These are phyloP conservation scores for Salvelinus fontinalis DNA, from an alignment of 2,113 vertebrate genomes.

Conservation along the genomic window DNA sequence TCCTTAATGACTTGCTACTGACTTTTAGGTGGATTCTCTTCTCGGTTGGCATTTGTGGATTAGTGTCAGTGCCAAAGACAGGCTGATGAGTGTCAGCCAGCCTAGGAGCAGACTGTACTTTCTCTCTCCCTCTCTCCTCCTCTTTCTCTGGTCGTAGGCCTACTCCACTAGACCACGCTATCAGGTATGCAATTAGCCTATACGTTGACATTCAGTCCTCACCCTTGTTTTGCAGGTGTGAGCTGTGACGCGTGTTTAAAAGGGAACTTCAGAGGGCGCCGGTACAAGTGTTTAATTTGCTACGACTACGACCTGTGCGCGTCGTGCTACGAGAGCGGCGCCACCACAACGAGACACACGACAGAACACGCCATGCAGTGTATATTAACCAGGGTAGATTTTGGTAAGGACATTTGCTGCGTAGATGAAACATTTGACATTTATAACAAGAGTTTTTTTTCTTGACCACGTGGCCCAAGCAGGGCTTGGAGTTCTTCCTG, in stretches of 20 bases:
- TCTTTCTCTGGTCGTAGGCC: no score
- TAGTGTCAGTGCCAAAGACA: constrained; percentile 52
- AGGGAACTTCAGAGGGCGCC: constrained; percentile 96
- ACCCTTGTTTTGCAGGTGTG: constrained; percentile 83
- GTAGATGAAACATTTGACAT: no score
- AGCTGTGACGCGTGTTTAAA: constrained; percentile 99
- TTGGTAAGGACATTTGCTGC: constrained; percentile 79
- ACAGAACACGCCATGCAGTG: constrained; percentile 99
- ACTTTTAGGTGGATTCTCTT: constrained; percentile 34
- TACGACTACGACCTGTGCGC: constrained; percentile 99
- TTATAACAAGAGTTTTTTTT: no score
- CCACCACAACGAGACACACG: constrained; percentile 96
- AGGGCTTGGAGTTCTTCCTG: no score
- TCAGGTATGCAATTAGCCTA: no score
- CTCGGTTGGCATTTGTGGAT: constrained; percentile 41
- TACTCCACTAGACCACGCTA: no score
- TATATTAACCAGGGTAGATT: constrained; percentile 99
- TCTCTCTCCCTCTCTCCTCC: background rate
- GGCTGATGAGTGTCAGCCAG: constrained; percentile 11
- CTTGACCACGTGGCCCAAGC: no score
- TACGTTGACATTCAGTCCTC: background rate
- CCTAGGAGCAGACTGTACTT: background rate
- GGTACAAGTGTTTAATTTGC: constrained; percentile 99
- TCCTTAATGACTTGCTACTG: constrained; percentile 8
- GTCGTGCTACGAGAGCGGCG: constrained; percentile 99